These are phyloP conservation scores for Agrilus planipennis DNA, from an alignment of 1,140 invertebrate species.

Conservation along the genomic window DNA sequence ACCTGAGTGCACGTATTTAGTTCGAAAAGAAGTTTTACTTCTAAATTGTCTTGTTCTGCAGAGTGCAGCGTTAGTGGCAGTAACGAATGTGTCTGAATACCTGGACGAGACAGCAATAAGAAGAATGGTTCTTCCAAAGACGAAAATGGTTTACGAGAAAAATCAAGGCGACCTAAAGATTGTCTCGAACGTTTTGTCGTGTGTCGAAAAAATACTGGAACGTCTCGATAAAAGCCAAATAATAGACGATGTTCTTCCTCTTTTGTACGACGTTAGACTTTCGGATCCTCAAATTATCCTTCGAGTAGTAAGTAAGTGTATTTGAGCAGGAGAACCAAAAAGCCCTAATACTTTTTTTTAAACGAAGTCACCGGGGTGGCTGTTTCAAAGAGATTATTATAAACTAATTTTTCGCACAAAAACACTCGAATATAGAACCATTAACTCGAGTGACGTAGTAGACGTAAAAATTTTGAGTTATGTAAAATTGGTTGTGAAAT, in stretches of 20 bases:
- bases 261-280: slow-evolving; percentile 76
- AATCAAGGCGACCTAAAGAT: slow-evolving; percentile 68
- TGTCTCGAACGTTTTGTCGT: slow-evolving; percentile 61
- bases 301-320: slow-evolving; percentile 70
- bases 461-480: too few relatives aligned
- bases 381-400: too few relatives aligned
- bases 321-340: too few relatives aligned
- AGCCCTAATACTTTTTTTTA: too few relatives aligned
- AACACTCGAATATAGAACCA: too few relatives aligned
- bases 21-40: too few relatives aligned
- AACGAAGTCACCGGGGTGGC: too few relatives aligned
- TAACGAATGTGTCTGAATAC: slow-evolving; percentile 74
- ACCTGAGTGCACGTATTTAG: not conserved
- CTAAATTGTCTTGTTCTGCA: slow-evolving; percentile 29
- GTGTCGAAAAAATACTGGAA: slow-evolving; percentile 66
- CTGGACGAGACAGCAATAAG: slow-evolving; percentile 74
- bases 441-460: too few relatives aligned
- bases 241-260: slow-evolving; percentile 82
- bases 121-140: slow-evolving; percentile 73
- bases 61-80: slow-evolving; percentile 81
- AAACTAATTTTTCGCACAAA: too few relatives aligned
- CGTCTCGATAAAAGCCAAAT: slow-evolving; percentile 80
- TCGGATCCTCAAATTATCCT: slow-evolving; percentile 73
- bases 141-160: slow-evolving; percentile 78
- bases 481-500: too few relatives aligned